phyloP scores from a whole-genome alignment of 2,888 invertebrate genomes.

The Amblyjoppa fuscipennis region DNA sequence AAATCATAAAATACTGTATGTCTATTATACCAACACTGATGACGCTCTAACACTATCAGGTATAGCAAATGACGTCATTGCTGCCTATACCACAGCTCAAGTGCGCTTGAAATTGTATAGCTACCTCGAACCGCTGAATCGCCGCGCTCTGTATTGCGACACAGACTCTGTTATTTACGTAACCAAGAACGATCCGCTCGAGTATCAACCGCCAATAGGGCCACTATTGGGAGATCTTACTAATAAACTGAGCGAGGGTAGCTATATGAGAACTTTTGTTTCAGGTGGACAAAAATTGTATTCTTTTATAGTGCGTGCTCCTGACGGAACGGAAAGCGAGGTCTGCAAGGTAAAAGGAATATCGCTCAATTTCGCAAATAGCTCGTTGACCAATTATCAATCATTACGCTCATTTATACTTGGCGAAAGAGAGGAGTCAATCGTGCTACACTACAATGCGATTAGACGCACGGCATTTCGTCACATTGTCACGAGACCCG shows the following conservation, averaged over 20 bases:
- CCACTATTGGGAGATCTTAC: conserved; percentile 11
- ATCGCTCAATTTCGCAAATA: conserved; percentile 28
- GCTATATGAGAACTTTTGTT: conserved; percentile 16
- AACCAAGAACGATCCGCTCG: background rate
- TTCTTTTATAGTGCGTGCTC: conserved; percentile 2
- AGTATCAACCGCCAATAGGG: conserved; percentile 17
- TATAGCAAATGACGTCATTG: too few relatives aligned
- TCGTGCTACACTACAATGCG: too few relatives aligned
- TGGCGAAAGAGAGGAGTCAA: background rate
- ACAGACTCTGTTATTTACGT: conserved; percentile 81
- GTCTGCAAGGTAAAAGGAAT: conserved; percentile 30
- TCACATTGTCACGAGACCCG: too few relatives aligned
- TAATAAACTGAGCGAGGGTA: background rate
- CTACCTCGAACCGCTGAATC: conserved; percentile 76
- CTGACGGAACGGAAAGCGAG: background rate
- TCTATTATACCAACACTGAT: too few relatives aligned
- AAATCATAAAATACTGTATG: too few relatives aligned
- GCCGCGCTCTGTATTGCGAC: conserved; percentile 80
- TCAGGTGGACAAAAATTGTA: conserved; percentile 16
- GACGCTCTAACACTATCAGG: too few relatives aligned
- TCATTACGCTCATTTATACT: background rate
- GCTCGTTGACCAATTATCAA: background rate
- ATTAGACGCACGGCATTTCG: too few relatives aligned
- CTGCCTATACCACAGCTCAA: too few relatives aligned
- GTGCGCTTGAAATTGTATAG: conserved; percentile 73